Evolutionary conservation across 2,888 invertebrate species (phyloP), one percentile per base, ranked within the genome.

Genomic region (Himalopsyche anomala): DNA sequence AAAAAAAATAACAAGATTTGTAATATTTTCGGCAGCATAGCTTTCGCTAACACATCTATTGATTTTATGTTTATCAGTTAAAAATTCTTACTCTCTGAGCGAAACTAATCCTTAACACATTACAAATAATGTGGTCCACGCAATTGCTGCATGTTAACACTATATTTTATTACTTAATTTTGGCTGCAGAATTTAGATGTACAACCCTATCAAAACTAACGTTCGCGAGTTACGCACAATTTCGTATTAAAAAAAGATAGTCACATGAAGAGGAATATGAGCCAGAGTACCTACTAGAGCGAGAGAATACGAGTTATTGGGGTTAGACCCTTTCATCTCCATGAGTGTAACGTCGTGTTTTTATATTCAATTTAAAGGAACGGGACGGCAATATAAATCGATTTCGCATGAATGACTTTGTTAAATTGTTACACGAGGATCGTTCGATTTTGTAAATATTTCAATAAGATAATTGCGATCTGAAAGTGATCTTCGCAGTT

Each of bases 191-290:
- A 51, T 51, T 51, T 2, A 9, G 12, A 74, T 38, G 74, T 0
- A 15, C 74, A 74, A 36, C 74, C 74, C 74, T 74, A 38, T 38
- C 74, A 5, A 74, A 15, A 15, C 38, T 74, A 36, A 74, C 12
- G 15, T 74, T 74, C 74, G 74, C 74, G 74, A 74, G 19, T 19
- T 74, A 38, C 74, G 74, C 74, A 15, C 74, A 74, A 74, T 74
- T 74, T 74, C 74, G 15, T 38, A 36, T 19, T 19, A n/a, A 12
- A 74, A 28, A 74, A 74, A 38, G 74, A 74, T 74, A 74, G 74
- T 74, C 74, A 36, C 36, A 74, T 74, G 38, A 74, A 74, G 74
- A 74, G 74, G 12, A 38, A 74, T 74, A 74, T 51, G 51, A 74
- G 74, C 36, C 36, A 11, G 38, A 69, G 69, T 69, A 28, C 19